Evolutionary conservation across 2,797 vertebrate genomes (phyloP).

Genomic region (Pseudochromis fuscus): DNA sequence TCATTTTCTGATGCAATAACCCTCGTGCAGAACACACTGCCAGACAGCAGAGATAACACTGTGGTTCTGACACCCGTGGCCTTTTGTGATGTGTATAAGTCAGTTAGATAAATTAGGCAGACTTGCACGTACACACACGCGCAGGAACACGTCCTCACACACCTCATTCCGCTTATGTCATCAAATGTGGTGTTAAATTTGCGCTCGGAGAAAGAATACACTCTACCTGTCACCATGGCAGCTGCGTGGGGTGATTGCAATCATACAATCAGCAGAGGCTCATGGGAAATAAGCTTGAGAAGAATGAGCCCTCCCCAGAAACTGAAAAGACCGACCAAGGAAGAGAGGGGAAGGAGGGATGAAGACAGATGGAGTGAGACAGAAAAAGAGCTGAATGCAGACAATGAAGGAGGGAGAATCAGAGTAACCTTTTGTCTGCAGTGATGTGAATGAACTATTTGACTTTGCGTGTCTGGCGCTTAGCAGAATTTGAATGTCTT

Average conservation of each 20-base stretch:
- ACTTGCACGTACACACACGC: conserved; percentile 11
- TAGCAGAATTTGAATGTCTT: conserved; percentile 12
- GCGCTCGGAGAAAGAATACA: conserved; percentile 57
- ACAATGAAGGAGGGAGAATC: conserved; percentile 46
- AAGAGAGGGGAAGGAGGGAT: conserved; percentile 1
- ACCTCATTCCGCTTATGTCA: conserved; percentile 66
- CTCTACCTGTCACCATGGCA: conserved; percentile 76
- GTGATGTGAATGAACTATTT: conserved; percentile 28
- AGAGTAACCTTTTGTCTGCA: conserved; percentile 45
- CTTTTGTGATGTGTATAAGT: conserved; percentile 47
- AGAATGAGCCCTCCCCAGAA: conserved; percentile 68
- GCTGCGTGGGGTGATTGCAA: conserved; percentile 76
- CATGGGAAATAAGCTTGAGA: conserved; percentile 77
- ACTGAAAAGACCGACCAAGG: conserved; percentile 40
- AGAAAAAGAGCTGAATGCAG: conserved; percentile 38
- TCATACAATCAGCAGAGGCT: conserved; percentile 74
- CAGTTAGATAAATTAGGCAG: conserved; percentile 45
- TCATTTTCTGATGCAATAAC: conserved; percentile 69
- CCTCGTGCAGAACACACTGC: conserved; percentile 33
- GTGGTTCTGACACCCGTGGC: conserved; percentile 31
- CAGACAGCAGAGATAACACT: conserved; percentile 43
- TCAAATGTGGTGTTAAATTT: conserved; percentile 69
- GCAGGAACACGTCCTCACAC: conserved; percentile 9
- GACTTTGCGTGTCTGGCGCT: conserved; percentile 33
- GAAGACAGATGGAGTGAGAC: conserved; percentile 13